Base-by-base conservation (phyloP, 2,113 vertebrate species). In the Petroica traversi region DNA sequence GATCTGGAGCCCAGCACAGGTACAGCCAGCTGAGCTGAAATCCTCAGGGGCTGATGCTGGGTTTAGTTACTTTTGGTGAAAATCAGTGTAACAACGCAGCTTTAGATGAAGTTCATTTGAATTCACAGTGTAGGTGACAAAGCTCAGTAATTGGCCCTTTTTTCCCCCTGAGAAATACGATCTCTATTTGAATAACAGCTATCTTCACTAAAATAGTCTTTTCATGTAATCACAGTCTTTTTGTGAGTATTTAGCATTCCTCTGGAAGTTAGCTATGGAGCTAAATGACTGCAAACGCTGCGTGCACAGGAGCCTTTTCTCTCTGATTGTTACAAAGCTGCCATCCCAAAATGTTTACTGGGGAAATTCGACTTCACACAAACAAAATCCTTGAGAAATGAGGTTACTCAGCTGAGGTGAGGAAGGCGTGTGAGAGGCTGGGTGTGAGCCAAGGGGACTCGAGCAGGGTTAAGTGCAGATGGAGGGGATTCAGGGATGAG, bases 191-290 rank as follows among this genome's bases (percentile, higher is more conserved):
- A 97, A 85, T 76, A 94, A 86, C 62, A 94, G 89, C 67, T 82
- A 94, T 91, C 90, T 85, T 85, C 81, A 51, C 74, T 79, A 79
- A 94, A 95, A 93, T 85, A 87, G 62, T 73, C 74, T 82, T 94
- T 89, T 88, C 66, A 85, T 79, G 66, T 28, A 95, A 94, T 95
- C 93, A 88, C 58, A 87, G 67, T 19, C 55, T 85, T 95, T 87
- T 94, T 95, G 81, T 79, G 77, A 46, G 89, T 94, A 43, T 88
- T 97, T 97, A 91, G 77, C 74, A 88, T 91, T 88, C 58, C 55
- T 20, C 49, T 95, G 67, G 22, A 94, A 92, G 91, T 84, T 67
- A 92, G 85, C 75, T 45, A 62, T 36, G 51, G 63, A 88, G 72
- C 63, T 92, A 81, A 95, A 94, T 34, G 57, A 46, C 49, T 91